Conservation (phyloP, 64 coral and sea anemone species). For the Dendrophyllia cribrosa region DNA sequence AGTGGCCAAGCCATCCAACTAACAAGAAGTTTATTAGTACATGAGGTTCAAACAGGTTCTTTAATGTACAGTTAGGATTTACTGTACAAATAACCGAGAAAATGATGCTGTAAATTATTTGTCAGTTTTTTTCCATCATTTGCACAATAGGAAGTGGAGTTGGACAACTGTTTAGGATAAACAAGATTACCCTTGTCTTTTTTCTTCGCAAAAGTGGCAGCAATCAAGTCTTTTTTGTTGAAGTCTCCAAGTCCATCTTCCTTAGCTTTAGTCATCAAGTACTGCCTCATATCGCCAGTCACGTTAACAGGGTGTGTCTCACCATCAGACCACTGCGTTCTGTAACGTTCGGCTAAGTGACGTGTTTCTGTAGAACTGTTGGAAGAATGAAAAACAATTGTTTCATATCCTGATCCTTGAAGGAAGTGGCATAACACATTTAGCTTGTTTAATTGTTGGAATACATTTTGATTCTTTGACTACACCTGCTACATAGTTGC, state of each 20-base stretch:
- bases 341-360: background rate
- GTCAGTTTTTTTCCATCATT: background rate
- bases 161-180: too few relatives aligned
- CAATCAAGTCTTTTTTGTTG: slow-evolving; percentile 67
- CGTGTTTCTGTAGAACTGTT: background rate
- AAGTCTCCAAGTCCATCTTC: slow-evolving; percentile 51
- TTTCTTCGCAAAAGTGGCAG: slow-evolving; percentile 44
- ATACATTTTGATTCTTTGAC: too few relatives aligned
- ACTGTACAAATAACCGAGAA: too few relatives aligned
- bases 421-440: background rate
- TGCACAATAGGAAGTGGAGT: background rate
- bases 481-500: too few relatives aligned
- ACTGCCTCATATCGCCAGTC: slow-evolving; percentile 32
- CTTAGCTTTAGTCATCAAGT: slow-evolving; percentile 31
- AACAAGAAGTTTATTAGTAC: too few relatives aligned
- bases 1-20: too few relatives aligned
- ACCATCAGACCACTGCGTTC: background rate
- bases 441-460: background rate
- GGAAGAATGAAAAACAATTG: background rate
- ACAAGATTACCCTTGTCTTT: background rate
- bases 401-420: background rate
- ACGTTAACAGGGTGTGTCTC: background rate
- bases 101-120: too few relatives aligned
- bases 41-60: too few relatives aligned
- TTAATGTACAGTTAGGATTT: too few relatives aligned